Evolutionary conservation across 2,113 vertebrate genomes (phyloP), one percentile per base, ranked within the genome.

Genomic region (Paramisgurnus dabryanus): DNA sequence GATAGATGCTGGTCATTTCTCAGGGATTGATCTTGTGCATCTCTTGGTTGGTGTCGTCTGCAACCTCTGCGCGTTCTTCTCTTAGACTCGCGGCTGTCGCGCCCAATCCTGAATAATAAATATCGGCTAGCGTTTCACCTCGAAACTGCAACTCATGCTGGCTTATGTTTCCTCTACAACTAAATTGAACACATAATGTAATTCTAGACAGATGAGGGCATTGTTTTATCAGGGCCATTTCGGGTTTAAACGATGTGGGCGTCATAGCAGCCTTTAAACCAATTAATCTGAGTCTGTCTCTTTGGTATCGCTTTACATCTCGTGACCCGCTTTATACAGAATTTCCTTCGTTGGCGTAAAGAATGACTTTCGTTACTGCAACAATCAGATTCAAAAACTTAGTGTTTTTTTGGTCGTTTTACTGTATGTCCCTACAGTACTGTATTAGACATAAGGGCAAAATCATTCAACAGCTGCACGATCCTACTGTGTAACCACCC

Each of bases 1-100:
- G 89, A 90, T 88, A 53, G 84, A 89, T 89, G 84, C 27, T 61
- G 72, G 86, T 86, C 73, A 72, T 69, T 85, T 84, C 76, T 70
- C 72, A 61, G 57, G 78, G 83, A 87, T 76, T 83, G 80, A 87
- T 86, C 72, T 61, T 41, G 86, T 80, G 84, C 73, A 80, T 84
- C 84, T 81, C 85, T 49, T 58, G 76, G 85, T 80, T 81, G 17
- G 34, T 55, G 73, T 61, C 53, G 22, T 22, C 58, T 49, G 43
- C 12, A 61, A 7, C 58, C 73, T 77, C 43, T 3, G 1, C 27
- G 47, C 9, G 9, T 70, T 73, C 63, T 63, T 13, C 55, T 57
- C 76, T 71, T 61, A 43, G 17, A 13, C 65, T 61, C 15, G 8
- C 39, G 61, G 66, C 55, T 64, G 18, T 53, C n/a, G 2, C 27